Conservation (phyloP, 1,140 invertebrate genomes). For the Yoshiicerus persimilis region DNA sequence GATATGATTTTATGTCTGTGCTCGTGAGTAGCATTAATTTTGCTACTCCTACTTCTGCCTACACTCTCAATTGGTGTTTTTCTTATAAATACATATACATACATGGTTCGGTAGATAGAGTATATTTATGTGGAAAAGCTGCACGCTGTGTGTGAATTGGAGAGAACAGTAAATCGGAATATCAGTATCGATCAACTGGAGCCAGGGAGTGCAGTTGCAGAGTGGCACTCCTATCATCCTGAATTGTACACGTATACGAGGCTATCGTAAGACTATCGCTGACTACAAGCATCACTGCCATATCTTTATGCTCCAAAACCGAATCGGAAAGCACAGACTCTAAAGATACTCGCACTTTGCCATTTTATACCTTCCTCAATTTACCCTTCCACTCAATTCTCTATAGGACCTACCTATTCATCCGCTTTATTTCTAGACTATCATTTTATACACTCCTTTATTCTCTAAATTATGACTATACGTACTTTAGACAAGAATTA, state of each 20-base stretch:
- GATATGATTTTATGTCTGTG: no score
- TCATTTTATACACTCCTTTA: no score
- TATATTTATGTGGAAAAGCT: no score
- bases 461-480: no score
- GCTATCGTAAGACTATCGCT: not conserved
- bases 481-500: no score
- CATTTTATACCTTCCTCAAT: not conserved
- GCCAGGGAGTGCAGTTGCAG: not conserved
- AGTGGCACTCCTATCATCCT: not conserved
- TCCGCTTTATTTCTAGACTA: no score
- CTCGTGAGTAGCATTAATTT: no score
- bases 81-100: no score
- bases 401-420: no score
- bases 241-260: not conserved
- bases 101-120: no score
- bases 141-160: not conserved
- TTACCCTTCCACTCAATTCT: not conserved
- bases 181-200: not conserved
- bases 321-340: not conserved
- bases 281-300: not conserved
- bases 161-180: not conserved
- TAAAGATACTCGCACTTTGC: not conserved
- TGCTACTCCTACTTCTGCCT: no score
- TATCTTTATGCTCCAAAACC: not conserved
- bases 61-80: no score